phyloP scores from a whole-genome alignment of 1,140 invertebrate species.

The Neodiprion pinetum region DNA sequence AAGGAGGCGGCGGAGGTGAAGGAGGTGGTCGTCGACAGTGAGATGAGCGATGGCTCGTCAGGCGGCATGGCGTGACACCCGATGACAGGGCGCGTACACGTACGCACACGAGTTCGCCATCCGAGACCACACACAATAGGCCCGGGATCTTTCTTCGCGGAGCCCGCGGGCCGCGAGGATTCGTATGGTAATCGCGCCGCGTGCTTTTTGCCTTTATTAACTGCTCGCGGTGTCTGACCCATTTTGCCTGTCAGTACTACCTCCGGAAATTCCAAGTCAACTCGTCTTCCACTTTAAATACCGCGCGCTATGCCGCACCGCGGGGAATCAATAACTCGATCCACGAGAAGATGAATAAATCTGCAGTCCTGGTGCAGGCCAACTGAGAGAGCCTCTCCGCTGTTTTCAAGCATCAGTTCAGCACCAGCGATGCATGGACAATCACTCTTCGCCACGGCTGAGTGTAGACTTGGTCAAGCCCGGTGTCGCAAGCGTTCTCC shows the following conservation, averaged over 20 bases:
- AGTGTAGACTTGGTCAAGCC: too few species aligned
- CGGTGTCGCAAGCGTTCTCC: too few species aligned
- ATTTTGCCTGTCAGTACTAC: conserved; percentile 43
- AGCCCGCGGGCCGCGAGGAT: conserved; percentile 29
- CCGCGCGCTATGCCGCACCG: too few species aligned
- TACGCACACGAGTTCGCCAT: conserved; percentile 25
- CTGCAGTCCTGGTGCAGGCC: too few species aligned
- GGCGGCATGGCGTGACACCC: conserved; percentile 33
- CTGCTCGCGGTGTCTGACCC: conserved; percentile 35
- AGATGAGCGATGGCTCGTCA: conserved; percentile 45
- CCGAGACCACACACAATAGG: conserved; percentile 39
- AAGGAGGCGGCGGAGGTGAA: conserved; percentile 21
- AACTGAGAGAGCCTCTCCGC: too few species aligned
- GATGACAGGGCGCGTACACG: conserved; percentile 38
- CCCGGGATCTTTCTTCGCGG: conserved; percentile 11
- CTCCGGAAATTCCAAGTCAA: conserved; percentile 40
- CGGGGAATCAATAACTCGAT: too few species aligned
- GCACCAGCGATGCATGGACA: too few species aligned
- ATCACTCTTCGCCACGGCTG: too few species aligned
- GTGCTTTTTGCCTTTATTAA: conserved; percentile 41
- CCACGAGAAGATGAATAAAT: too few species aligned
- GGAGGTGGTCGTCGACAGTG: conserved; percentile 35
- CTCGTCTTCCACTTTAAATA: conserved; percentile 11
- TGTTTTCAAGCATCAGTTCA: too few species aligned
- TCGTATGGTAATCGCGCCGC: conserved; percentile 46